phyloP scores from a whole-genome alignment of 2,888 invertebrate species.

The Sesia bembeciformis region DNA sequence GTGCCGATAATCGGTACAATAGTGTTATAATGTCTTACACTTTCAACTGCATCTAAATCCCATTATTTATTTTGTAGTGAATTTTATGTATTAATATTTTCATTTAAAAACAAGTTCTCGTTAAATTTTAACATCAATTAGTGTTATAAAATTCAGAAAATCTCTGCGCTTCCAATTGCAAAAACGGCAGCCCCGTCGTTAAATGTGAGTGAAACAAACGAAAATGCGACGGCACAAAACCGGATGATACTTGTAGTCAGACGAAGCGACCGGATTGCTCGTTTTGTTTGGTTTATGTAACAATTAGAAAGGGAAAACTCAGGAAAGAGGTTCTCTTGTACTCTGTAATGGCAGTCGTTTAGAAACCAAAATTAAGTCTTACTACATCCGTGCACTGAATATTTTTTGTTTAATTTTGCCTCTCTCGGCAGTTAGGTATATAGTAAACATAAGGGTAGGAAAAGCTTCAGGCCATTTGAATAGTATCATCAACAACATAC shows the following conservation, averaged over 20 bases:
- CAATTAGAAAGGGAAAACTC: conserved; percentile 49
- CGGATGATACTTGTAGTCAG: conserved; percentile 17
- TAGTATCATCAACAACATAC: neutral
- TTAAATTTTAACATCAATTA: neutral
- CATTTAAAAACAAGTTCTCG: no score
- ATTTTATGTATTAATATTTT: no score
- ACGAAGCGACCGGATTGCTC: conserved; percentile 28
- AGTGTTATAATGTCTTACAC: no score
- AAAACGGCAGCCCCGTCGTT: neutral
- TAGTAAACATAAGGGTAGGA: neutral
- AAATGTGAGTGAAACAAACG: conserved; percentile 4
- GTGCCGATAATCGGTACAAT: no score
- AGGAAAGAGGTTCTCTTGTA: conserved; percentile 39
- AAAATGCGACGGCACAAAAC: conserved; percentile 7
- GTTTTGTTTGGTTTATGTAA: conserved; percentile 57
- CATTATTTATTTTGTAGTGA: no score
- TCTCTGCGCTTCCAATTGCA: neutral
- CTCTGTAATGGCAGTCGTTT: conserved; percentile 39
- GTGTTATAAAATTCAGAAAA: neutral
- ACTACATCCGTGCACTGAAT: conserved; percentile 19
- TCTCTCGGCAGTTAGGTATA: conserved; percentile 1
- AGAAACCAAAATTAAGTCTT: conserved; percentile 41
- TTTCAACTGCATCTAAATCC: no score
- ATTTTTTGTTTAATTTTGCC: conserved; percentile 27
- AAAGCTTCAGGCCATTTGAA: neutral